Conservation (phyloP, 2,797 vertebrate genomes). For the Enteromius radiatus region DNA sequence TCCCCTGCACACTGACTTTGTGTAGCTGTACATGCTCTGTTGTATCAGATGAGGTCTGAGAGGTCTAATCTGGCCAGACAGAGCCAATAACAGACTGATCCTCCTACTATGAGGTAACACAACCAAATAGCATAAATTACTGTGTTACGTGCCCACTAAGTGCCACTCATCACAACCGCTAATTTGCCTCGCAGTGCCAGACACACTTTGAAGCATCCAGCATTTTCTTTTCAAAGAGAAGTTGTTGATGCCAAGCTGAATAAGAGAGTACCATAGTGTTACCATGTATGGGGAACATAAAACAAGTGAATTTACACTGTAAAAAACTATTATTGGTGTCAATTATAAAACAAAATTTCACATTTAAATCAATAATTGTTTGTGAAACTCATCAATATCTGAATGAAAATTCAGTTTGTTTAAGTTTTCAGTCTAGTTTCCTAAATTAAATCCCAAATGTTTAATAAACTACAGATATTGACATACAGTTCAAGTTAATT, state of each 20-base stretch:
- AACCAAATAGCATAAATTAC: slow-evolving; percentile 28
- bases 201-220: slow-evolving; percentile 10
- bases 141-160: slow-evolving; percentile 5
- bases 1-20: slow-evolving; percentile 42
- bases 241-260: not conserved
- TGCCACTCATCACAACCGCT: slow-evolving; percentile 24
- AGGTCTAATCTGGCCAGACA: slow-evolving; percentile 24
- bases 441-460: not conserved
- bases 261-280: not conserved
- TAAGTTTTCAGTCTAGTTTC: not conserved
- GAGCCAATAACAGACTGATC: slow-evolving; percentile 6
- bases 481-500: too few relatives aligned
- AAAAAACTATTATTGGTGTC: not conserved
- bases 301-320: not conserved
- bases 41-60: slow-evolving; percentile 22
- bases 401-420: too few relatives aligned
- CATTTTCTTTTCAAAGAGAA: not conserved
- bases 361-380: not conserved
- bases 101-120: slow-evolving; percentile 34
- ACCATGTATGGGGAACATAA: not conserved
- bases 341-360: not conserved
- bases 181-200: slow-evolving; percentile 15
- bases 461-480: too few relatives aligned
- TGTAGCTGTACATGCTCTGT: slow-evolving; percentile 12
- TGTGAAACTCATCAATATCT: not conserved